Conservation (phyloP, 2,113 vertebrate species). For the Chaetorhynchus papuensis region DNA sequence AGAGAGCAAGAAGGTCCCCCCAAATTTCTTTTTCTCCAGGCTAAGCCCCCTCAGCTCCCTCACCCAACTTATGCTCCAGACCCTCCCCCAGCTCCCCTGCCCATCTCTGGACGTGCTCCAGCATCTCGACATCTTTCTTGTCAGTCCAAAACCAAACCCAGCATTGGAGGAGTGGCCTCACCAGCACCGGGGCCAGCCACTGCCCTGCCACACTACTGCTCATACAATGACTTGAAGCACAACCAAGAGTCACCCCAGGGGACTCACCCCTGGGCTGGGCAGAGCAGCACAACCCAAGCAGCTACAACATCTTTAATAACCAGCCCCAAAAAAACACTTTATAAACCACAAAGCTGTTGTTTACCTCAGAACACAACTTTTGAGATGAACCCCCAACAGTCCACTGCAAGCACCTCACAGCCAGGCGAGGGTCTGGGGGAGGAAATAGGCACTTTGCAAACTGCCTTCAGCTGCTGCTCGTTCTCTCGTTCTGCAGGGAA, state of each 20-base stretch:
- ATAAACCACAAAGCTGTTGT: fast-evolving
- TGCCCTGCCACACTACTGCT: neutral
- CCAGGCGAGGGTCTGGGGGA: fast-evolving
- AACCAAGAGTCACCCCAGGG: fast-evolving
- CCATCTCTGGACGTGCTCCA: neutral
- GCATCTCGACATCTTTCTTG: too few relatives aligned
- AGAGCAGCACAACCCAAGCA: neutral
- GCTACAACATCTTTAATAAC: fast-evolving
- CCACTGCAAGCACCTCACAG: fast-evolving
- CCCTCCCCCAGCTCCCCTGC: neutral
- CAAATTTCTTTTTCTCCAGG: neutral
- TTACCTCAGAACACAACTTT: neutral
- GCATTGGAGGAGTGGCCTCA: too few relatives aligned
- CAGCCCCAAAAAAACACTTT: neutral
- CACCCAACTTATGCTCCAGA: neutral
- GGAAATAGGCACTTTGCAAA: fast-evolving
- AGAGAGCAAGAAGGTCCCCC: neutral
- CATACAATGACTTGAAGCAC: neutral
- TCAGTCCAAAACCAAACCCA: neutral
- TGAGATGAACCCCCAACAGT: fast-evolving
- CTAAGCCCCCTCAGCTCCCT: too few relatives aligned
- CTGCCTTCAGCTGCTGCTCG: neutral
- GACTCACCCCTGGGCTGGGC: neutral
- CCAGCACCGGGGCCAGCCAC: neutral
- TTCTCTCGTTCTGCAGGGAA: neutral